phyloP scores from a whole-genome alignment of 2,797 vertebrate species.

The Tamandua tetradactyla region DNA sequence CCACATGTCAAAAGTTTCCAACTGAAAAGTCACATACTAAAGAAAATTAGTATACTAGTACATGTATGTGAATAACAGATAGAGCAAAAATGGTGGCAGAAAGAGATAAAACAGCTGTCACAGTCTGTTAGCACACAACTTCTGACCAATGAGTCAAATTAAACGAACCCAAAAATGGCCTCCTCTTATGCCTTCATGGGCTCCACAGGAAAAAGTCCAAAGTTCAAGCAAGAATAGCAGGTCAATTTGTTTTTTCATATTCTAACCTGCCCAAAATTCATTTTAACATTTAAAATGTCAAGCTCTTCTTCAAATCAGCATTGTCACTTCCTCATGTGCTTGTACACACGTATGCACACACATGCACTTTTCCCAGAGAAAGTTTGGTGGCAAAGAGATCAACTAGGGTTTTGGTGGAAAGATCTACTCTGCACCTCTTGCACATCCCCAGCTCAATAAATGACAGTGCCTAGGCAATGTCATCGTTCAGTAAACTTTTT shows the following conservation, averaged over 20 bases:
- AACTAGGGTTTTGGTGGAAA: neutral
- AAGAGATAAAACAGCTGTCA: neutral
- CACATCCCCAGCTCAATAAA: neutral
- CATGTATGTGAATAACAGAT: neutral
- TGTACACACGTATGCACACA: fast-evolving
- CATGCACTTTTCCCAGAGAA: neutral
- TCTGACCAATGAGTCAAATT: neutral
- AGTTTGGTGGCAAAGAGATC: neutral
- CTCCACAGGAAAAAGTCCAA: neutral
- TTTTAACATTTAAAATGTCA: constrained; percentile 17
- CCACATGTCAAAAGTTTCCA: neutral
- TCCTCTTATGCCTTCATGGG: neutral
- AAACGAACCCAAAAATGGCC: neutral
- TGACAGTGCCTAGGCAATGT: neutral
- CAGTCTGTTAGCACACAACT: neutral
- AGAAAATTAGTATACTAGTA: neutral
- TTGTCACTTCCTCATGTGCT: neutral
- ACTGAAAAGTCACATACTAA: neutral
- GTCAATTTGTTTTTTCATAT: neutral
- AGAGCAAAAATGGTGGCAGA: neutral
- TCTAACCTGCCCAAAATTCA: neutral
- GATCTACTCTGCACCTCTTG: neutral
- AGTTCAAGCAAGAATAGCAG: no score
- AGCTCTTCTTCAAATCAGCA: neutral
- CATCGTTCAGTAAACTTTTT: neutral